Conservation (phyloP, 2,888 invertebrate genomes). For the Clivina fossor region DNA sequence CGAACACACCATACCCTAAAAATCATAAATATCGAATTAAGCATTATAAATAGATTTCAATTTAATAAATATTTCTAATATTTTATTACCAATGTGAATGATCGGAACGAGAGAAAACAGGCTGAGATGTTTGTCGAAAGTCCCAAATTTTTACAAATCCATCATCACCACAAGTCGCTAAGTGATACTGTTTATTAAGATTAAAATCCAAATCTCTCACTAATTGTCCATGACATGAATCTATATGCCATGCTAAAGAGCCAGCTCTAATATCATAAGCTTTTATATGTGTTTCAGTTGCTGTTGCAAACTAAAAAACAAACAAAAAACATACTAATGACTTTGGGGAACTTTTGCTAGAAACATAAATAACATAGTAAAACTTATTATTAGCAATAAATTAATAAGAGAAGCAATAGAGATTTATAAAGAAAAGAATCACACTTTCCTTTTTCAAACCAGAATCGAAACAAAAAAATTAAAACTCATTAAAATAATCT, state of each 20-base stretch:
- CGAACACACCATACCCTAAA: slow-evolving; percentile 88
- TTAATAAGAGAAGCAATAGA: no score
- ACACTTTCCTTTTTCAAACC: no score
- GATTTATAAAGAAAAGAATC: no score
- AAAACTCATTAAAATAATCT: slow-evolving; percentile 3
- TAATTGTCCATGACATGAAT: slow-evolving; percentile 81
- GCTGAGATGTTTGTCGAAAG: slow-evolving; percentile 75
- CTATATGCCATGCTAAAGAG: slow-evolving; percentile 78
- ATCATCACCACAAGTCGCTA: slow-evolving; percentile 95
- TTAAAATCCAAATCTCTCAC: slow-evolving; percentile 94
- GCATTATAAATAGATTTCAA: neutral
- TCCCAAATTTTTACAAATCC: slow-evolving; percentile 97
- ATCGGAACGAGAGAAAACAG: slow-evolving; percentile 78
- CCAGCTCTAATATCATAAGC: slow-evolving; percentile 85
- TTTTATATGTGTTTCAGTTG: slow-evolving; percentile 82
- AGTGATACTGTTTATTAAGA: slow-evolving; percentile 93
- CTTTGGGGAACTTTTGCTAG: neutral
- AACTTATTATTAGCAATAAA: slow-evolving; percentile 12
- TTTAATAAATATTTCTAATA: slow-evolving; percentile 11
- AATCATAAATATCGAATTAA: slow-evolving; percentile 6
- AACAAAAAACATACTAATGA: slow-evolving; percentile 8
- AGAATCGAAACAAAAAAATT: no score
- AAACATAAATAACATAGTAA: neutral
- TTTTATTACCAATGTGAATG: slow-evolving; percentile 78
- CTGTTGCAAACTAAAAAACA: slow-evolving; percentile 69